phyloP scores from a whole-genome alignment of 2,888 invertebrate species.

The Thysanoteuthis rhombus region DNA sequence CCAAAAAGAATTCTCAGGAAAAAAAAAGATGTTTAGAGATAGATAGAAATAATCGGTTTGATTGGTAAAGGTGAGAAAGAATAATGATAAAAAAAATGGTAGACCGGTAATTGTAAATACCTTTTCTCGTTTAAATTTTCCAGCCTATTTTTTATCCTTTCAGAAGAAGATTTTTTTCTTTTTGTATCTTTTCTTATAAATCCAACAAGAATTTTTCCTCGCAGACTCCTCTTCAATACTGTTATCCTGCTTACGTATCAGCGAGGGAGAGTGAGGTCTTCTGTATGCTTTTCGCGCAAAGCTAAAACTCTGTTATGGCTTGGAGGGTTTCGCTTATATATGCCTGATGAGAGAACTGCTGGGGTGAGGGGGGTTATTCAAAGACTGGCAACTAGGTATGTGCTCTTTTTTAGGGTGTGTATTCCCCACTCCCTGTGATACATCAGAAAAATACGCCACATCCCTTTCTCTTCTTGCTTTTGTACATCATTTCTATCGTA shows the following conservation, averaged over 20 bases:
- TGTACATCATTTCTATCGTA: no score
- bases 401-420: not conserved
- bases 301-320: not conserved
- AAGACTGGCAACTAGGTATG: not conserved
- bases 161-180: not conserved
- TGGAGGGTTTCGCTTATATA: not conserved
- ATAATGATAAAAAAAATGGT: not conserved
- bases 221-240: not conserved
- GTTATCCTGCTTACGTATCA: not conserved
- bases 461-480: not conserved
- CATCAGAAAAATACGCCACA: not conserved
- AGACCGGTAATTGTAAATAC: not conserved
- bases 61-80: not conserved
- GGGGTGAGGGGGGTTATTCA: not conserved
- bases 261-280: not conserved
- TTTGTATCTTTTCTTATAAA: not conserved
- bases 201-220: not conserved
- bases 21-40: no score
- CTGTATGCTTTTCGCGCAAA: not conserved
- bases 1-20: no score
- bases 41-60: no score
- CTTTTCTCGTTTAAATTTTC: not conserved
- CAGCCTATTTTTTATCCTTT: not conserved
- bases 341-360: not conserved
- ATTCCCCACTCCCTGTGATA: not conserved